These are phyloP conservation scores for Buphagus erythrorhynchus DNA, from an alignment of 2,797 vertebrate species.

Conservation along the genomic window DNA sequence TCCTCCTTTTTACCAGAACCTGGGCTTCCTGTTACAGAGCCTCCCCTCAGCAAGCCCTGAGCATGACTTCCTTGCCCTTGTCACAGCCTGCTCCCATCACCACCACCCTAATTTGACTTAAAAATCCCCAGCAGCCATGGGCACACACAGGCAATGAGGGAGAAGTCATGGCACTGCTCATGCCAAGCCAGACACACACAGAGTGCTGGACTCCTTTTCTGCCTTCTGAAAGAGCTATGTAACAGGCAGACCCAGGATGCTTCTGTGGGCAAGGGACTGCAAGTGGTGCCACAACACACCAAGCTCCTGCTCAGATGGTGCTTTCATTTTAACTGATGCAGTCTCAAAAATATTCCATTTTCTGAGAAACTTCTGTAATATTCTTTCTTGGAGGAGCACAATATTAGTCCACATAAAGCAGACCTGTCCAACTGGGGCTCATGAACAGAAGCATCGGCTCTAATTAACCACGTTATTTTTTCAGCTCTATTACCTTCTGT, in stretches of 20 bases:
- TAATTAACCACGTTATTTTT: background rate
- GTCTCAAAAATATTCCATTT: background rate
- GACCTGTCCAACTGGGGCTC: background rate
- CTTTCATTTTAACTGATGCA: background rate
- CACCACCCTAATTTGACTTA: background rate
- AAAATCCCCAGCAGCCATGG: background rate
- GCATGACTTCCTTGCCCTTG: background rate
- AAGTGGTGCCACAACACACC: background rate
- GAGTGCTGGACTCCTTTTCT: background rate
- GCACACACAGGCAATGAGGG: background rate
- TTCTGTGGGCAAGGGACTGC: background rate
- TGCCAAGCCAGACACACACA: accelerated
- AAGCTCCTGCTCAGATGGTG: background rate
- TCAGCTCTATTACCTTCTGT: background rate
- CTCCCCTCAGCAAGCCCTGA: background rate
- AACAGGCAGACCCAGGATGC: background rate
- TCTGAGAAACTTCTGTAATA: background rate
- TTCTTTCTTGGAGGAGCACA: background rate
- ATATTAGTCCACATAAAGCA: background rate
- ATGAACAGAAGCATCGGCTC: background rate
- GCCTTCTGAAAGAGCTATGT: background rate
- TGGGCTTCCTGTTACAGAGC: background rate
- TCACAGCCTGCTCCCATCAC: background rate
- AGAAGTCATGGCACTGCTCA: background rate
- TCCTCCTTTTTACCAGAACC: background rate